These are phyloP conservation scores for Caenorhabditis macrosperma DNA, from an alignment of 2,888 invertebrate species.

Conservation along the genomic window DNA sequence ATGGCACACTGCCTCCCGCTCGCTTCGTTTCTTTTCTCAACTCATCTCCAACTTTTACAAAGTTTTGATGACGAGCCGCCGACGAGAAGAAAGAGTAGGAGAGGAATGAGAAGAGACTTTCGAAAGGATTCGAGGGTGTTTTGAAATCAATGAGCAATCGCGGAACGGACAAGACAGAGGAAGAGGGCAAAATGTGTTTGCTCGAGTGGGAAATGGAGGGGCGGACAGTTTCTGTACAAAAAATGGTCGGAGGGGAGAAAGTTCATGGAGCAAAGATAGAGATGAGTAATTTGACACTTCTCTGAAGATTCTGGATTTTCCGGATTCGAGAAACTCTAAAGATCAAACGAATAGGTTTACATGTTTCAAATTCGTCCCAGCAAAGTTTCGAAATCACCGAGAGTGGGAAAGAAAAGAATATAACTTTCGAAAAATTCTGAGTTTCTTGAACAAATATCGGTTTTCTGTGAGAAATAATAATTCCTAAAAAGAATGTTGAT, in stretches of 20 bases:
- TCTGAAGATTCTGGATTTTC: not conserved
- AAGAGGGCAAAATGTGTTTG: not conserved
- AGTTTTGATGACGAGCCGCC: constrained; percentile 39
- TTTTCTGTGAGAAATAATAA: too few species aligned
- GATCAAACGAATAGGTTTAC: not conserved
- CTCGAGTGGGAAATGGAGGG: not conserved
- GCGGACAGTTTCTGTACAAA: not conserved
- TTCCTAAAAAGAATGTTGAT: too few species aligned
- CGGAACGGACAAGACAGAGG: constrained; percentile 2
- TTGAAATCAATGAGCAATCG: constrained; percentile 43
- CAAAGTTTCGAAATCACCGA: too few species aligned
- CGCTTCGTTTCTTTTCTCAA: not conserved
- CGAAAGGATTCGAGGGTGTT: constrained; percentile 24
- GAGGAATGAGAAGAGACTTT: not conserved
- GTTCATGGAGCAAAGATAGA: constrained; percentile 15
- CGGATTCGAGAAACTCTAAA: not conserved
- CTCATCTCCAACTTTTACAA: constrained; percentile 47
- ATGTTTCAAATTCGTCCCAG: too few species aligned
- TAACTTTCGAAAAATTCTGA: too few species aligned
- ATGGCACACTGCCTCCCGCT: constrained; percentile 22
- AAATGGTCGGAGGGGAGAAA: not conserved
- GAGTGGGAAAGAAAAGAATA: too few species aligned
- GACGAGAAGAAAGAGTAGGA: not conserved
- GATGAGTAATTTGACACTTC: constrained; percentile 8
- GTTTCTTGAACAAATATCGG: too few species aligned